These are phyloP conservation scores for Drosophila paramelanica DNA, from an alignment of 2,888 invertebrate species.

Conservation along the genomic window DNA sequence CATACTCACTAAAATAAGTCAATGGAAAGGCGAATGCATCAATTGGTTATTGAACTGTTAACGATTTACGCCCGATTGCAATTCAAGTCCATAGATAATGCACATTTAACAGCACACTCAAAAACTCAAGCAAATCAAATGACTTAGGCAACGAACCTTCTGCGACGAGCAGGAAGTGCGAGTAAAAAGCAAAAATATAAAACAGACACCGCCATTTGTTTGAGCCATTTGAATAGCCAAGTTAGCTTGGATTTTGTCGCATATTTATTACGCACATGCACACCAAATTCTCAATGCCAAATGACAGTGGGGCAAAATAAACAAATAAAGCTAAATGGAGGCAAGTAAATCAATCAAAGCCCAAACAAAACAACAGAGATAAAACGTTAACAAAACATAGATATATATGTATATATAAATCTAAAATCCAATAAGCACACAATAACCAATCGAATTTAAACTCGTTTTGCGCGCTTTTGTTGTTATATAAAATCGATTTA, in stretches of 20 bases:
- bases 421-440: slow-evolving; percentile 1
- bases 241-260: slow-evolving; percentile 39
- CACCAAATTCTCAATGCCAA: slow-evolving; percentile 46
- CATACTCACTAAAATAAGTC: slow-evolving; percentile 32
- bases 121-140: slow-evolving; percentile 37
- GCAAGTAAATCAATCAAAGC: slow-evolving; percentile 66
- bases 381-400: slow-evolving; percentile 13
- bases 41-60: slow-evolving; percentile 74
- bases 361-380: slow-evolving; percentile 33
- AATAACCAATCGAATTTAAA: slow-evolving; percentile 29
- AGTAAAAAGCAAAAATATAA: slow-evolving; percentile 17
- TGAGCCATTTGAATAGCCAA: slow-evolving; percentile 15
- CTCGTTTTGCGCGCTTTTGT: slow-evolving; percentile 23
- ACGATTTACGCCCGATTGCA: background rate
- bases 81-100: slow-evolving; percentile 7
- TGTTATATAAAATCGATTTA: slow-evolving; percentile 51
- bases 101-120: background rate
- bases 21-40: slow-evolving; percentile 64
- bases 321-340: slow-evolving; percentile 53
- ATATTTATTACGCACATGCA: slow-evolving; percentile 33
- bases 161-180: slow-evolving; percentile 62
- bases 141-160: slow-evolving; percentile 57
- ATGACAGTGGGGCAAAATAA: slow-evolving; percentile 27
- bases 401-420: background rate
- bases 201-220: slow-evolving; percentile 17